Evolutionary conservation across 2,797 vertebrate genomes (phyloP).

Genomic region (Lacerta agilis): DNA sequence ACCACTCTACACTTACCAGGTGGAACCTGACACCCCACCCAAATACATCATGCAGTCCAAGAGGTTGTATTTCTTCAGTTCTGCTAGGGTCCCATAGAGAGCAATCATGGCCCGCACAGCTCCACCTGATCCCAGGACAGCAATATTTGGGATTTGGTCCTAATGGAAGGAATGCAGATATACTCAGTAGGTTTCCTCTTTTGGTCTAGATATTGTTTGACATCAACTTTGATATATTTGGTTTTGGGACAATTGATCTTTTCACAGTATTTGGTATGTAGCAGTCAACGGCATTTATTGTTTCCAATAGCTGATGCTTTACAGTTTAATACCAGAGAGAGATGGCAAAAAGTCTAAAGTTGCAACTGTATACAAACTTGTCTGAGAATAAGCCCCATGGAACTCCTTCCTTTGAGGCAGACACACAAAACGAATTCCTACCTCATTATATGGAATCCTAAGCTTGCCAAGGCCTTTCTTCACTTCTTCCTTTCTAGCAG

Average conservation of each 20-base stretch:
- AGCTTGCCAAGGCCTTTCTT: conserved; percentile 5
- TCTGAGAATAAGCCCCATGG: too few species aligned
- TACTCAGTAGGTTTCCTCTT: neutral
- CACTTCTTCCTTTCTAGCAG: conserved; percentile 9
- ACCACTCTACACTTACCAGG: conserved; percentile 60
- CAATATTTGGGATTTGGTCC: conserved; percentile 44
- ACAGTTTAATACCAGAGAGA: neutral
- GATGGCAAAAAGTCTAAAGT: neutral
- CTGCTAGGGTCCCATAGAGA: conserved; percentile 51
- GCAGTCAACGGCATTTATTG: neutral
- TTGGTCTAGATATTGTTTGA: too few species aligned
- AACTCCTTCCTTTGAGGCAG: neutral
- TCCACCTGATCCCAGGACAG: conserved; percentile 63
- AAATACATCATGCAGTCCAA: conserved; percentile 66
- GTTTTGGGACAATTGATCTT: neutral
- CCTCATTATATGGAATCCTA: conserved; percentile 3
- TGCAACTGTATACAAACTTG: neutral
- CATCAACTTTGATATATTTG: neutral
- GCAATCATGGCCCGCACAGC: conserved; percentile 61
- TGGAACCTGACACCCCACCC: conserved; percentile 62
- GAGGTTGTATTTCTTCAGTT: conserved; percentile 52
- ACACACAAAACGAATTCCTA: neutral
- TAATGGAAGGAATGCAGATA: neutral
- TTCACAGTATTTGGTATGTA: neutral
- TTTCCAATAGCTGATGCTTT: neutral